Conservation (phyloP, 2,113 vertebrate species). For the Cyprinodon brontotheroides region DNA sequence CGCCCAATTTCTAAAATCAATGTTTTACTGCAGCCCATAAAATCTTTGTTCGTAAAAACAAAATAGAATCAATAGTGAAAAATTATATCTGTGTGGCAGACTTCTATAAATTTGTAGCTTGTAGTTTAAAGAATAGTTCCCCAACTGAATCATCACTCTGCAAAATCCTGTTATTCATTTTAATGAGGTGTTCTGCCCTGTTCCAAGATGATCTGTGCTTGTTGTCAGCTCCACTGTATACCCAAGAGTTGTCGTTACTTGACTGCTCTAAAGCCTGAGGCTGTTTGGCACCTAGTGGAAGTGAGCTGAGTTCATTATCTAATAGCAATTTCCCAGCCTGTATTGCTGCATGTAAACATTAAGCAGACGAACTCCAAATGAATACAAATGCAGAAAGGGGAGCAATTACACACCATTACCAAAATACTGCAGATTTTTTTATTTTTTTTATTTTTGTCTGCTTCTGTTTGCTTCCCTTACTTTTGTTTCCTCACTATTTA, state of each 20-base stretch:
- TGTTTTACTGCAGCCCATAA: constrained; percentile 65
- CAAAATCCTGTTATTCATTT: constrained; percentile 47
- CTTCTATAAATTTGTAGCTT: constrained; percentile 31
- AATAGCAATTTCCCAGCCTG: constrained; percentile 60
- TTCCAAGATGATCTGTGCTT: constrained; percentile 46
- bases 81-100: constrained; percentile 46
- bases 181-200: constrained; percentile 63
- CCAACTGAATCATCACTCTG: constrained; percentile 44
- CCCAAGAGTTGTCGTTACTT: constrained; percentile 70
- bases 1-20: constrained; percentile 65
- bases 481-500: constrained; percentile 9
- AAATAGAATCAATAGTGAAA: constrained; percentile 56
- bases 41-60: constrained; percentile 65
- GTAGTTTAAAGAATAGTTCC: constrained; percentile 38
- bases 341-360: constrained; percentile 55
- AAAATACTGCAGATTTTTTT: not conserved
- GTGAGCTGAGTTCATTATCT: constrained; percentile 72
- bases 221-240: constrained; percentile 62
- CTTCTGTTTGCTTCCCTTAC: not conserved
- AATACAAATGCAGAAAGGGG: constrained; percentile 15
- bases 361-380: constrained; percentile 34
- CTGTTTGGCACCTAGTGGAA: constrained; percentile 65
- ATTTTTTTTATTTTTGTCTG: not conserved
- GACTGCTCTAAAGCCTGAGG: constrained; percentile 67
- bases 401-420: constrained; percentile 18